These are phyloP conservation scores for Noctua comes DNA, from an alignment of 2,888 invertebrate genomes.

Conservation along the genomic window DNA sequence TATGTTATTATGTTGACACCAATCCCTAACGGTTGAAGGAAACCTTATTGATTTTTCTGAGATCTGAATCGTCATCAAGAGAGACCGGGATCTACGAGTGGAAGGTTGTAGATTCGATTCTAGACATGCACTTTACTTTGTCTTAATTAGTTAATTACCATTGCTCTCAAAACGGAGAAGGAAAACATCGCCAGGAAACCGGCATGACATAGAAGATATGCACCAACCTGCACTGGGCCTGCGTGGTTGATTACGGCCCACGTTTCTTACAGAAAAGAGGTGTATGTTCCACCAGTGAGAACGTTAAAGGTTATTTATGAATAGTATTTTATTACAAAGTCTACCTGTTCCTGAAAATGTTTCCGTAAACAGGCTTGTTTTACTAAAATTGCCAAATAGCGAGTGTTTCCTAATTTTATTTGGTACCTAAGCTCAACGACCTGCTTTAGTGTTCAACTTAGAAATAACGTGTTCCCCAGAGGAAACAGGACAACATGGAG, in stretches of 20 bases:
- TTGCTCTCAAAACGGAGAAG: background rate
- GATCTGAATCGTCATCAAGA: background rate
- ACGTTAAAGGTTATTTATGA: background rate
- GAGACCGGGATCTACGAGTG: background rate
- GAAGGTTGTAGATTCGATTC: background rate
- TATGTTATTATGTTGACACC: background rate
- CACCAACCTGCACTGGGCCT: background rate
- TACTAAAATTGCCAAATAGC: background rate
- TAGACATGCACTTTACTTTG: background rate
- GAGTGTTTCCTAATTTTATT: background rate
- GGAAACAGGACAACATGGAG: background rate
- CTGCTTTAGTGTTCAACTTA: background rate
- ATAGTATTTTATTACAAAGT: background rate
- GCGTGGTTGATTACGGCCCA: too few relatives aligned
- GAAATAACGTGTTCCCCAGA: background rate
- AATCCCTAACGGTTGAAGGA: background rate
- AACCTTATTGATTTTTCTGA: background rate
- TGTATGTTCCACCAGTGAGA: too few relatives aligned
- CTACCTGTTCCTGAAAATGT: background rate
- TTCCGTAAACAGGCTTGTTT: background rate
- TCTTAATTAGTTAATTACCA: background rate
- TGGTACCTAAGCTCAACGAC: background rate
- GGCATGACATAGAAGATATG: background rate
- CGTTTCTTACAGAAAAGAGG: too few relatives aligned
- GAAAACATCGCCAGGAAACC: background rate